Conservation (phyloP, 2,113 vertebrate genomes). For the Miniopterus natalensis region DNA sequence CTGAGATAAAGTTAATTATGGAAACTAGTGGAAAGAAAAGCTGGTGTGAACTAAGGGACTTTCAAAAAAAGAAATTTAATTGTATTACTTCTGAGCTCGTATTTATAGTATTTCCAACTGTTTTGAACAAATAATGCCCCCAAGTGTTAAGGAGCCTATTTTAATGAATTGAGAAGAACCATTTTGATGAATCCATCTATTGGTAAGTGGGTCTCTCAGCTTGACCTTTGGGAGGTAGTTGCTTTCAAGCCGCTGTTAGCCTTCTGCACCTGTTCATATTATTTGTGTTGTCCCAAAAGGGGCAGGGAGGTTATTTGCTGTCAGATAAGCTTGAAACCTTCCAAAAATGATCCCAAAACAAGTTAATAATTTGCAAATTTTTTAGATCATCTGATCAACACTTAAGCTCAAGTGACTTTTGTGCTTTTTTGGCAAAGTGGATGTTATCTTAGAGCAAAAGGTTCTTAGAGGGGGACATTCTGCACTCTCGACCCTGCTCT, state of each 20-base stretch:
- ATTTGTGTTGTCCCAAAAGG: neutral
- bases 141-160: neutral
- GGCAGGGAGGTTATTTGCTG: neutral
- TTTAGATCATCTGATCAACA: neutral
- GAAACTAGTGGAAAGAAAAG: neutral
- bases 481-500: neutral
- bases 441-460: neutral
- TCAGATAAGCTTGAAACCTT: neutral
- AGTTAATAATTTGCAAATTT: neutral
- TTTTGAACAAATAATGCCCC: neutral
- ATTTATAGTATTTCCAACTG: neutral
- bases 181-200: neutral
- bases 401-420: neutral
- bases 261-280: neutral
- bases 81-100: neutral
- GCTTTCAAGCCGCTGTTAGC: neutral
- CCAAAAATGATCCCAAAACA: neutral
- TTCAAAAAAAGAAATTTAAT: neutral
- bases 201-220: neutral
- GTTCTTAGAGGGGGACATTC: neutral
- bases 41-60: neutral
- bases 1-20: neutral
- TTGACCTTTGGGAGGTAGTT: neutral
- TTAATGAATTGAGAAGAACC: neutral
- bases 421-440: neutral